phyloP scores from a whole-genome alignment of 2,113 vertebrate genomes.

The Chaetodon trifascialis region DNA sequence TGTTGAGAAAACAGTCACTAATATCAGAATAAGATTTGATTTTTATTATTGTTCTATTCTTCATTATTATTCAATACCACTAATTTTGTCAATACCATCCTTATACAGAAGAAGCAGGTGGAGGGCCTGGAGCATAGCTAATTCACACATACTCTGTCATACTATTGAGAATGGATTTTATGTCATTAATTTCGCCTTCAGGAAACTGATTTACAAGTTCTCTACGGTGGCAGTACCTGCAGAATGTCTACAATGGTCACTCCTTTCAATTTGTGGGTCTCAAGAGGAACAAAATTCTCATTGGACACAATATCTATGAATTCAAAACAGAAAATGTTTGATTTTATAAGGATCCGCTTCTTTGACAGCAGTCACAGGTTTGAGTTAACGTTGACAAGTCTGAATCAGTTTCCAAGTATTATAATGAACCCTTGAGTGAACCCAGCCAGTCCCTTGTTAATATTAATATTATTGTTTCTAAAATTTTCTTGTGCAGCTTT shows the following conservation, averaged over 20 bases:
- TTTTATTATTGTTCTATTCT: not conserved
- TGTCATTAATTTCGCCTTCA: too few species aligned
- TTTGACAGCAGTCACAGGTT: too few species aligned
- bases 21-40: not conserved
- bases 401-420: too few species aligned
- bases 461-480: too few species aligned
- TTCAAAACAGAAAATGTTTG: too few species aligned
- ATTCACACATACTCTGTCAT: not conserved
- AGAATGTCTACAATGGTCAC: not conserved
- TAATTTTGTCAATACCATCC: not conserved
- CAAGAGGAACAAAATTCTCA: not conserved
- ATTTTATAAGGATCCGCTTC: too few species aligned
- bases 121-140: not conserved
- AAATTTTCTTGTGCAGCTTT: too few species aligned
- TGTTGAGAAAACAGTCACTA: not conserved
- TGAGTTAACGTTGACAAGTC: too few species aligned
- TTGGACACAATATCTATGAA: not conserved
- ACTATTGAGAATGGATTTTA: not conserved
- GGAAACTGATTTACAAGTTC: too few species aligned
- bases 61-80: not conserved
- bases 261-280: not conserved
- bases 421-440: too few species aligned
- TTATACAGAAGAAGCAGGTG: not conserved
- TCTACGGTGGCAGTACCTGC: not conserved
- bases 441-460: too few species aligned